phyloP scores from a whole-genome alignment of 1,140 invertebrate genomes.

The Andricus grossulariae region DNA sequence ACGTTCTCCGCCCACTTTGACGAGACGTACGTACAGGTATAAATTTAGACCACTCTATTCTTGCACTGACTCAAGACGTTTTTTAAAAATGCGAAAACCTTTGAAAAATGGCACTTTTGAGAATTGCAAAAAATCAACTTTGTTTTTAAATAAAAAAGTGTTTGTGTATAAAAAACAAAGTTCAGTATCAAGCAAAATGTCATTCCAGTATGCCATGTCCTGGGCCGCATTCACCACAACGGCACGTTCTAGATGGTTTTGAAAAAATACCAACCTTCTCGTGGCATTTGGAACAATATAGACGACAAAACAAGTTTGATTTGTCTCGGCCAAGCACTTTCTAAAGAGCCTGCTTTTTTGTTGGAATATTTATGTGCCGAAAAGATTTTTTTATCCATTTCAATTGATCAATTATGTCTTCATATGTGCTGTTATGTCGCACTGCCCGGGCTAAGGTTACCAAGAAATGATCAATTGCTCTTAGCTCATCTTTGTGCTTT shows the following conservation, averaged over 20 bases:
- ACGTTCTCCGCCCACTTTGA: too few species aligned
- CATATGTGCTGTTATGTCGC: neutral
- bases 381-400: neutral
- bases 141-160: too few species aligned
- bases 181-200: too few species aligned
- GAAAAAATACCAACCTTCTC: conserved; percentile 21
- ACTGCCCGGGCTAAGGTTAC: neutral
- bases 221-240: conserved; percentile 39
- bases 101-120: too few species aligned
- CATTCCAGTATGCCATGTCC: too few species aligned
- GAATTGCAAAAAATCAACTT: too few species aligned
- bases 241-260: conserved; percentile 14
- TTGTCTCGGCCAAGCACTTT: conserved; percentile 32
- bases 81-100: too few species aligned
- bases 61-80: too few species aligned
- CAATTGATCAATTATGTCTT: neutral
- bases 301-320: conserved; percentile 6
- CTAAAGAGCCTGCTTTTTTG: conserved; percentile 35
- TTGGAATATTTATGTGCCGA: conserved; percentile 19
- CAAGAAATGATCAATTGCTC: neutral
- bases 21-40: too few species aligned
- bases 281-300: conserved; percentile 37
- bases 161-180: too few species aligned
- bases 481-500: neutral
- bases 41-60: too few species aligned